These are phyloP conservation scores for Empis livida DNA, from an alignment of 2,888 invertebrate genomes.

Conservation along the genomic window DNA sequence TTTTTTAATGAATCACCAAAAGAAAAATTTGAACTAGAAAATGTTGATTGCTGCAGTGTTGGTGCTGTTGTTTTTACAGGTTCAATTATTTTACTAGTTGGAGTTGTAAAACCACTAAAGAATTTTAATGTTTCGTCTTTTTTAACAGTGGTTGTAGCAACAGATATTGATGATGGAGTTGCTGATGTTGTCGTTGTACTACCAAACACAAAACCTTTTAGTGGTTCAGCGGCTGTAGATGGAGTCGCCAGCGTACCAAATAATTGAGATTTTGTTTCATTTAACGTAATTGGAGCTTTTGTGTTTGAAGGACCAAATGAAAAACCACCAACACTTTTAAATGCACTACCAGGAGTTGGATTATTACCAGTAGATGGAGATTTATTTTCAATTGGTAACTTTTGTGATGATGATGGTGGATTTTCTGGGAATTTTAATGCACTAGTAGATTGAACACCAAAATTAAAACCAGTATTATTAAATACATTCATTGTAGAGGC, in stretches of 20 bases:
- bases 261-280: no score
- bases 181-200: slow-evolving; percentile 6
- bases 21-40: slow-evolving; percentile 15
- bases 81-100: slow-evolving; percentile 6
- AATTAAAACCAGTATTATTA: background rate
- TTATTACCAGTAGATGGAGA: background rate
- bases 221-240: background rate
- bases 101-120: slow-evolving; percentile 5
- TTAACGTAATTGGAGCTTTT: no score
- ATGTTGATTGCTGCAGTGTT: slow-evolving; percentile 8
- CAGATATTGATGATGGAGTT: slow-evolving; percentile 7
- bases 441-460: background rate
- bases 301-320: background rate
- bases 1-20: background rate
- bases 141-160: slow-evolving; percentile 7
- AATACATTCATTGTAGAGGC: no score
- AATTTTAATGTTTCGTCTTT: slow-evolving; percentile 5
- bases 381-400: background rate
- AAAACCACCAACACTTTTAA: slow-evolving; percentile 2
- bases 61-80: slow-evolving; percentile 1
- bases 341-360: background rate
- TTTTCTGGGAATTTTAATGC: background rate
- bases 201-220: slow-evolving; percentile 11
- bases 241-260: no score
- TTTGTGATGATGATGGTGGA: background rate